phyloP scores from a whole-genome alignment of 2,113 vertebrate species.

The Triplophysa tibetana region DNA sequence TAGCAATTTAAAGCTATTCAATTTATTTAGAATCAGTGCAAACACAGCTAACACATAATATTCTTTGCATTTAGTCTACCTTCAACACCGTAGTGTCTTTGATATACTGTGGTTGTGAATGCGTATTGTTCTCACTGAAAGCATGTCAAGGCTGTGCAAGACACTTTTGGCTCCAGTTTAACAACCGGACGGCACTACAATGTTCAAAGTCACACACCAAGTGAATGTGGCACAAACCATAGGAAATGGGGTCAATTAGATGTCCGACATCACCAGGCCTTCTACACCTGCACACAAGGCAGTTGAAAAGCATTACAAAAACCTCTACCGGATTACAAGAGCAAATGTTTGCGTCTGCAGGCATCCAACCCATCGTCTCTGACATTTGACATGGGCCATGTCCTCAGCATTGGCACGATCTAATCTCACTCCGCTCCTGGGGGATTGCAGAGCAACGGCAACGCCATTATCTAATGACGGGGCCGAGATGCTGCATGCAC shows the following conservation, averaged over 20 bases:
- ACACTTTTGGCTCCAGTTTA: background rate
- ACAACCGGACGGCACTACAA: background rate
- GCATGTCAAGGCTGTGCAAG: background rate
- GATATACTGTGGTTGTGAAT: background rate
- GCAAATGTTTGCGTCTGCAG: slow-evolving; percentile 41
- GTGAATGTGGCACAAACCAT: slow-evolving; percentile 19
- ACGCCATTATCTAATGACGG: slow-evolving; percentile 44
- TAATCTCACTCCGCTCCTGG: slow-evolving; percentile 25
- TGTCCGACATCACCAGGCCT: slow-evolving; percentile 3
- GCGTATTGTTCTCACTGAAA: background rate
- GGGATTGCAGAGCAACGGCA: background rate
- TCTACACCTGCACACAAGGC: background rate
- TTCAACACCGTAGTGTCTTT: background rate
- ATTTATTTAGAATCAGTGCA: background rate
- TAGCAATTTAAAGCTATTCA: background rate
- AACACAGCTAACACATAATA: background rate
- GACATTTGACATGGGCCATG: slow-evolving; percentile 36
- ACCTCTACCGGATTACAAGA: slow-evolving; percentile 42
- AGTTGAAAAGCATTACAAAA: slow-evolving; percentile 41
- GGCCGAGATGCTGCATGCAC: background rate
- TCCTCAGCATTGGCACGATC: slow-evolving; percentile 19
- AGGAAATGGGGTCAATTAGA: slow-evolving; percentile 35
- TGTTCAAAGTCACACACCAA: background rate
- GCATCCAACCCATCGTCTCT: slow-evolving; percentile 21
- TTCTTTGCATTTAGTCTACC: background rate